These are phyloP conservation scores for Gallinago media DNA, from an alignment of 2,113 vertebrate species.

Conservation along the genomic window DNA sequence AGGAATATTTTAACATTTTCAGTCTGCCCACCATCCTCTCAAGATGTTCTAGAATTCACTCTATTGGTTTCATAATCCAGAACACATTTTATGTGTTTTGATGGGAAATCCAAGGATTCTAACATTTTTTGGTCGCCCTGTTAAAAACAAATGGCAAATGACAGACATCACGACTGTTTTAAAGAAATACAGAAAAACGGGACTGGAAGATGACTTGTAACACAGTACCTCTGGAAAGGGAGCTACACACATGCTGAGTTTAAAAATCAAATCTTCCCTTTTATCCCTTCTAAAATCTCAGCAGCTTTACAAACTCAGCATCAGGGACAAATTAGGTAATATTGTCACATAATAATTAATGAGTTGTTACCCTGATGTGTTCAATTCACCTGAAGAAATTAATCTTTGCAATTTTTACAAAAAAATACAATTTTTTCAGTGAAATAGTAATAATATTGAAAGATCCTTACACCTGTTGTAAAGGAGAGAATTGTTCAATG, in stretches of 20 bases:
- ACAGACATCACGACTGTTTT: neutral
- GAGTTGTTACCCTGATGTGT: neutral
- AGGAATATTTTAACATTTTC: neutral
- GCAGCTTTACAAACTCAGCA: neutral
- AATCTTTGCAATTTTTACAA: neutral
- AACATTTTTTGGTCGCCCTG: neutral
- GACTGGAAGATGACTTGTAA: neutral
- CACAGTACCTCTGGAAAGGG: neutral
- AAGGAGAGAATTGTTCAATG: neutral
- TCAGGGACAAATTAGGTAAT: neutral
- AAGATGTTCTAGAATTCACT: neutral
- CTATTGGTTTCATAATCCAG: neutral
- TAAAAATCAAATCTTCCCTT: neutral
- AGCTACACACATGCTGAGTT: neutral
- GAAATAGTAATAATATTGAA: neutral
- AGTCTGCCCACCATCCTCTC: neutral
- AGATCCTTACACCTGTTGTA: neutral
- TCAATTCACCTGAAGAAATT: neutral
- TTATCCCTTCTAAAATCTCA: neutral
- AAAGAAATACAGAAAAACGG: neutral
- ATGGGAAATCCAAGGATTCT: neutral
- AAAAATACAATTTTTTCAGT: neutral
- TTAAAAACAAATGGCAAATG: neutral
- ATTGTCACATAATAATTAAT: neutral
- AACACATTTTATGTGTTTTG: neutral